These are phyloP conservation scores for Hylomyscus alleni DNA, from an alignment of 2,797 vertebrate species.

Conservation along the genomic window DNA sequence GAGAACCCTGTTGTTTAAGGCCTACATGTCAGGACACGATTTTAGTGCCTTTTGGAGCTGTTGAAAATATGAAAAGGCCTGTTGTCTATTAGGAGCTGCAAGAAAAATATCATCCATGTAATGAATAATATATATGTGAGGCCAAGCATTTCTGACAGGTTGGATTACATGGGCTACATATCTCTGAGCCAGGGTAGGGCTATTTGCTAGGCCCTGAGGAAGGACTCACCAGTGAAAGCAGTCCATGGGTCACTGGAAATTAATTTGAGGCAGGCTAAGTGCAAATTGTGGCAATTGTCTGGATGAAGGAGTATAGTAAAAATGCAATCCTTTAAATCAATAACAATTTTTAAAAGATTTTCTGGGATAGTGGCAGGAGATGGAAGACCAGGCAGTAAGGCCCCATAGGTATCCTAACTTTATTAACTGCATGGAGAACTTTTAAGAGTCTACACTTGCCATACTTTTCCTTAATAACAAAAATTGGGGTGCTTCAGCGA, in stretches of 20 bases:
- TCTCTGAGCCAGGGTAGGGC: not conserved
- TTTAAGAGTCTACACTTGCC: not conserved
- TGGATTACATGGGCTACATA: too few relatives aligned
- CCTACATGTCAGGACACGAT: too few relatives aligned
- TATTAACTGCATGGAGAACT: not conserved
- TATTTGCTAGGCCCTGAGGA: not conserved
- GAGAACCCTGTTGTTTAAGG: too few relatives aligned
- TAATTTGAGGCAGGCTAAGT: not conserved
- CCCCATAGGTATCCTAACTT: not conserved
- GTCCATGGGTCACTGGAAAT: not conserved
- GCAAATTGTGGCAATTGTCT: not conserved
- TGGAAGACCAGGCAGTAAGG: not conserved
- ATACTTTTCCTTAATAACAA: not conserved
- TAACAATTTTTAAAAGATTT: not conserved
- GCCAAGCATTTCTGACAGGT: too few relatives aligned
- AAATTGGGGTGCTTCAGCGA: too few relatives aligned
- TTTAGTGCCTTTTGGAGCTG: too few relatives aligned
- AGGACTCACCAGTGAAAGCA: not conserved
- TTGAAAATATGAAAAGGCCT: too few relatives aligned
- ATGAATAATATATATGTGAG: too few relatives aligned
- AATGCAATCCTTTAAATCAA: not conserved
- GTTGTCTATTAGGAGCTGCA: too few relatives aligned
- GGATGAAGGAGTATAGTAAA: not conserved
- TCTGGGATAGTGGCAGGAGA: not conserved
- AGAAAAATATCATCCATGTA: too few relatives aligned